Evolutionary conservation across 2,797 vertebrate genomes (phyloP), one percentile per base, ranked within the genome.

Genomic region (Aulostomus chinensis): DNA sequence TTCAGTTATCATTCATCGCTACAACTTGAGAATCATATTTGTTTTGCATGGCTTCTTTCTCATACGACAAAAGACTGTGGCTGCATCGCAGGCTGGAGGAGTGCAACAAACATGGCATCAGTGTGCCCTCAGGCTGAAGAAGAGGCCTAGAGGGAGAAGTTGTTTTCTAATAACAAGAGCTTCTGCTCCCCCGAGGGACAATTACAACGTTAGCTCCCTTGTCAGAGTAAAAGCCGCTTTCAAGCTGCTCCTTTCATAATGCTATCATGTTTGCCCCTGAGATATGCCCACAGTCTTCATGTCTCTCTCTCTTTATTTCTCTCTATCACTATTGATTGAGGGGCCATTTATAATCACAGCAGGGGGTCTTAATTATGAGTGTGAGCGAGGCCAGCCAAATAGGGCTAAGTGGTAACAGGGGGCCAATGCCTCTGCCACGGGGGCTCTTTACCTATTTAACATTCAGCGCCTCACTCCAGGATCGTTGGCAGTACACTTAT

Each of bases 201-300:
- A 94, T 86, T 87, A 90, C 76, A 62, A 80, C 40, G 85, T 93
- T 91, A 91, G 92, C 87, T 90, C 83, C 92, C 91, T 87, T 91
- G 92, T 96, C 93, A 93, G 92, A 92, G 91, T 78, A 37, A 90
- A 90, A 91, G 86, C 92, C 91, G 92, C 93, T 93, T 91, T 91
- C 93, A 94, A 94, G 93, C 93, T 93, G 93, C 91, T 94, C 88
- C 88, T 91, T 91, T 89, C 92, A 92, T 93, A 94, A 93, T 87
- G 88, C 92, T 92, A 93, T 94, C 90, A 42, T 63, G 72, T 90
- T 94, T 91, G 88, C 90, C 93, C 92, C 91, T 83, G 81, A 91
- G 89, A 88, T 41, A 67, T 88, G 74, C 86, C 73, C 80, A 48
- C 53, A 71, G 87, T 85, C 84, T 58, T 80, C 77, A 76, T 68